A percentile compares a stretch with the other conserved stretches of the same genome.
phyloP scores from a whole-genome alignment of 2,113 vertebrate genomes.

The Phaethornis superciliosus region DNA sequence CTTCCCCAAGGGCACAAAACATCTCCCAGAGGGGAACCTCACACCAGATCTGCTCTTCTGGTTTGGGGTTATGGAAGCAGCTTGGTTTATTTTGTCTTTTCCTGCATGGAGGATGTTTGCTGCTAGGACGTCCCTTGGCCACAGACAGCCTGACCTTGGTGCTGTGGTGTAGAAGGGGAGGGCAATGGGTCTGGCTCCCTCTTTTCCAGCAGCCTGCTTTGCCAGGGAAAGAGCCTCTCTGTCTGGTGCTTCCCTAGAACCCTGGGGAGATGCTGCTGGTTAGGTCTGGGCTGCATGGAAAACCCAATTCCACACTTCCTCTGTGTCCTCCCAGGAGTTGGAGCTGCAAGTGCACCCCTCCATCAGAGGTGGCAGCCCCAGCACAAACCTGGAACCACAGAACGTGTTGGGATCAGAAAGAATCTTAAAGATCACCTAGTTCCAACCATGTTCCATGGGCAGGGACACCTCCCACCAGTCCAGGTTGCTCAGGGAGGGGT shows the following conservation, averaged over 20 bases:
- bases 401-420: no score
- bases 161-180: neutral
- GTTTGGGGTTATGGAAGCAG: neutral
- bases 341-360: rapidly evolving
- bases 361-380: rapidly evolving
- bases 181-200: neutral
- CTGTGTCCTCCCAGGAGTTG: rapidly evolving
- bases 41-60: rapidly evolving
- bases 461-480: no score
- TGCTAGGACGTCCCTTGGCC: neutral
- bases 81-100: neutral
- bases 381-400: neutral
- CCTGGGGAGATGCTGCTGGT: rapidly evolving
- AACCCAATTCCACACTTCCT: neutral
- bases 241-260: neutral
- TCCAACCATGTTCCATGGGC: no score
- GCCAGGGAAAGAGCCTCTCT: neutral
- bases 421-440: no score
- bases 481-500: neutral
- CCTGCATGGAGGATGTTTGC: neutral
- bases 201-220: neutral
- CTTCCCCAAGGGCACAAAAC: neutral
- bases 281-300: neutral
- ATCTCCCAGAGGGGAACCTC: neutral
- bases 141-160: rapidly evolving